phyloP scores from a whole-genome alignment of 2,113 vertebrate genomes.

The Limanda limanda region DNA sequence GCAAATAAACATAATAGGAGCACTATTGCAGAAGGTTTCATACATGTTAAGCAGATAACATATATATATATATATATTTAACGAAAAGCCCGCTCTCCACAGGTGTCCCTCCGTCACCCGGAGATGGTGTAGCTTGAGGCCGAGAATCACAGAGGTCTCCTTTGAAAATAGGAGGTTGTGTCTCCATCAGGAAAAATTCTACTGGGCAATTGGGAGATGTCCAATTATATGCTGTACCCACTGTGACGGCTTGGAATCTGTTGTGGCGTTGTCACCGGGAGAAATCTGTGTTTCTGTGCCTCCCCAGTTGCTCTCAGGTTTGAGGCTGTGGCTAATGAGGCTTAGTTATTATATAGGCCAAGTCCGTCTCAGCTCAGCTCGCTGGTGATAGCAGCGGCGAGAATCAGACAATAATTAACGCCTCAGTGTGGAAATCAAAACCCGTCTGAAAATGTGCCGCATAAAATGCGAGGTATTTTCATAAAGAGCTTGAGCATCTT shows the following conservation, averaged over 20 bases:
- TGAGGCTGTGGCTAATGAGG: constrained; percentile 74
- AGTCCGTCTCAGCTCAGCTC: constrained; percentile 55
- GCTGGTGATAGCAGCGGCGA: constrained; percentile 39
- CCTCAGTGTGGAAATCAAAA: constrained; percentile 43
- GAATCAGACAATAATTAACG: constrained; percentile 66
- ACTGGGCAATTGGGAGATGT: constrained; percentile 39
- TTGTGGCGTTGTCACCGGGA: constrained; percentile 63
- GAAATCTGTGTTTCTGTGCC: constrained; percentile 58
- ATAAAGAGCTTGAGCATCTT: constrained; percentile 5
- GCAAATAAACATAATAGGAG: background rate
- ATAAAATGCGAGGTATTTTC: constrained; percentile 26
- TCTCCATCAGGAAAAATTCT: constrained; percentile 14
- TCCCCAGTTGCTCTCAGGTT: constrained; percentile 60
- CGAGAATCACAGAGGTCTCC: constrained; percentile 23
- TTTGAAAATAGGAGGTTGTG: constrained; percentile 3
- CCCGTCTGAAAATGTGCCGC: constrained; percentile 12
- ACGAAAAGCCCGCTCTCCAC: background rate
- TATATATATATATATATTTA: no score
- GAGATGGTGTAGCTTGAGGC: background rate
- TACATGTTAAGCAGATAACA: background rate
- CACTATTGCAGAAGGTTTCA: background rate
- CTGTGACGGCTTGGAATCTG: constrained; percentile 48
- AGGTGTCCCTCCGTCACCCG: background rate
- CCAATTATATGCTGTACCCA: constrained; percentile 60
- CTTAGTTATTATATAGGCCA: constrained; percentile 68